phyloP scores from a whole-genome alignment of 2,888 invertebrate genomes.

The Habrosyne pyritoides region DNA sequence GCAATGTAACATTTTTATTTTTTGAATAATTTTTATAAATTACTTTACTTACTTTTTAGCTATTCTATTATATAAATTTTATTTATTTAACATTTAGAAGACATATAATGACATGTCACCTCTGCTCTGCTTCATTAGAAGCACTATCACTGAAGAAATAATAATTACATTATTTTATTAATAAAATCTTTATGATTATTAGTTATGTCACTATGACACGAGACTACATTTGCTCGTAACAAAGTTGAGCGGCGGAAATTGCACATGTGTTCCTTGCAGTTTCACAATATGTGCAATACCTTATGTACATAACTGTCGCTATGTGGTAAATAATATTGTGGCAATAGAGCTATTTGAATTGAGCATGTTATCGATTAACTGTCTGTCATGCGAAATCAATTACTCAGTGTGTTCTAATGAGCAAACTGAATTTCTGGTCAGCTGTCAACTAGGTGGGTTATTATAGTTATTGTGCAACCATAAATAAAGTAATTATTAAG shows the following conservation, averaged over 20 bases:
- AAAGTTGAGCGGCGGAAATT: conserved; percentile 21
- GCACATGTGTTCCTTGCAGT: conserved; percentile 21
- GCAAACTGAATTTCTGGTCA: not conserved
- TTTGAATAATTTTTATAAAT: too few relatives aligned
- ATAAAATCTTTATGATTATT: too few relatives aligned
- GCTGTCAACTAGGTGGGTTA: not conserved
- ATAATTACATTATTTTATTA: not conserved
- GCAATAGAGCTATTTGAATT: not conserved
- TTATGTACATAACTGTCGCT: not conserved
- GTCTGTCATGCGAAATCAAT: not conserved
- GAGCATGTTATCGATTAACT: not conserved
- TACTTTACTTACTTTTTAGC: too few relatives aligned
- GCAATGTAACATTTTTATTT: too few relatives aligned
- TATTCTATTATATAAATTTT: too few relatives aligned
- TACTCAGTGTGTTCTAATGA: not conserved
- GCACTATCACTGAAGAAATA: too few relatives aligned
- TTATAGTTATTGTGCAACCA: too few relatives aligned
- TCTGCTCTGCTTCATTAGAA: too few relatives aligned
- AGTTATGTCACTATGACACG: conserved; percentile 8
- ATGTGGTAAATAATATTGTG: not conserved
- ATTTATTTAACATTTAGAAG: too few relatives aligned
- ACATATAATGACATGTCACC: too few relatives aligned
- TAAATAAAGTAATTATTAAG: too few relatives aligned
- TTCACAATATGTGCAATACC: conserved; percentile 6
- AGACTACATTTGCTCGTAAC: conserved; percentile 23